Base-by-base conservation (phyloP, 2,113 vertebrate species). In the Onychorhynchus coronatus region DNA sequence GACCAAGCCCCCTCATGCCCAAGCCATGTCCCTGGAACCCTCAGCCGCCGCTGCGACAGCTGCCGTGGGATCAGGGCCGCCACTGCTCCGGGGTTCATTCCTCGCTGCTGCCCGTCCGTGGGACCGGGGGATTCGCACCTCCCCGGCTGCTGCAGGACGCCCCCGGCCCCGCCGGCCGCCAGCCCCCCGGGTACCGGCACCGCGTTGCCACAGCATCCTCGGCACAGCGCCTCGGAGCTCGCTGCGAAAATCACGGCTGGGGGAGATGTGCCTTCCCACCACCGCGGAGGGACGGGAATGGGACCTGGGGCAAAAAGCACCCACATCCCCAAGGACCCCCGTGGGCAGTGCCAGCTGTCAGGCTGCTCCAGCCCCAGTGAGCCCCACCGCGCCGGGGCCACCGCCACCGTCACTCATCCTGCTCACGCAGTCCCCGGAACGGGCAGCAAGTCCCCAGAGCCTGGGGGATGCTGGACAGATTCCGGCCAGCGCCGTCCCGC, bases 11-110 rank as follows among this genome's bases (percentile, higher is more conserved):
- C 55, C 23, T 11, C 14, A 8, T 6, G 11, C 37, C 14, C 25
- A 1, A 16, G 21, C n/a, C 5, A 0, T 11, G 13, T 58, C 84
- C 31, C 75, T 5, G 84, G 24, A 28, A 56, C 63, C 63, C 41
- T 28, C 3, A 44, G 49, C 73, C 3, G 2, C 42, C 1, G 2
- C 65, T 8, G 50, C 35, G 39, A 19, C 35, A 27, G 25, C 55
- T 42, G 66, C 70, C 12, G 0, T 0, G 6, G 31, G 55, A 70
- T 5, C 2, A 2, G 59, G 10, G 49, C 11, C 4, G 0, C 58
- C 47, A 16, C 2, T 0, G 55, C 55, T 13, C 11, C 2, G 1
- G 50, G 39, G 24, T 16, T 93, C 6, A 0, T 33, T 75, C 27
- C 35, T 59, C 49, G 27, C 27, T 3, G 19, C 77, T 30, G 61